Conservation (phyloP, 2,113 vertebrate genomes). For the Mesembrinibis cayennensis region DNA sequence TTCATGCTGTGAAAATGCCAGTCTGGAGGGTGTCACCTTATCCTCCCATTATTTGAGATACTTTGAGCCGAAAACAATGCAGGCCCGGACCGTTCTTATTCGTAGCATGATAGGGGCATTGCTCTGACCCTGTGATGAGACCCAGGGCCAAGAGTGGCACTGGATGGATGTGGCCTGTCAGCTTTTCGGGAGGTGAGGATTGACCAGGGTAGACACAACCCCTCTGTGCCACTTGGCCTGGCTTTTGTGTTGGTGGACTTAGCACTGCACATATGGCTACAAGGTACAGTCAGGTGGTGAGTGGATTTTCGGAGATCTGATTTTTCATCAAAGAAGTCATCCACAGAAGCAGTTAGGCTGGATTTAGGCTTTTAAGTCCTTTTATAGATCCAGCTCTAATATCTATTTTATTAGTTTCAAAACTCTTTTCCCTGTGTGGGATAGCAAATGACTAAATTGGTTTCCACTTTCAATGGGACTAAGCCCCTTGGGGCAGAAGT, state of each 20-base stretch:
- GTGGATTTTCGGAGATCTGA: neutral
- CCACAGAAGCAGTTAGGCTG: neutral
- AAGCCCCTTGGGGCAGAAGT: neutral
- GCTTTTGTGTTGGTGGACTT: neutral
- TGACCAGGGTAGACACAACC: neutral
- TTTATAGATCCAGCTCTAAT: neutral
- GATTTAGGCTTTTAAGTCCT: neutral
- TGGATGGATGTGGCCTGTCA: neutral
- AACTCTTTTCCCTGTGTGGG: neutral
- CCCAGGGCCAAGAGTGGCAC: neutral
- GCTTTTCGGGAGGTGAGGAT: neutral
- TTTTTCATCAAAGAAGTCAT: neutral
- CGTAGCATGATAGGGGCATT: fast-evolving
- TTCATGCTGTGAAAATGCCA: neutral
- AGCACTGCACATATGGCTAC: fast-evolving
- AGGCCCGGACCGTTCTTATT: neutral
- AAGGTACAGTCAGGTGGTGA: neutral
- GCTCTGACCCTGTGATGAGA: neutral
- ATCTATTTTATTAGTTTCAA: neutral
- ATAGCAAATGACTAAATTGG: neutral
- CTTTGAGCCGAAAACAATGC: neutral
- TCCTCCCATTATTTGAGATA: neutral
- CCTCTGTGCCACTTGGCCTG: neutral
- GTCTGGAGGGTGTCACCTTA: neutral
- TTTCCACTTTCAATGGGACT: neutral